These are phyloP conservation scores for Myrmophylax atrothorax DNA, from an alignment of 2,113 vertebrate genomes.

Conservation along the genomic window DNA sequence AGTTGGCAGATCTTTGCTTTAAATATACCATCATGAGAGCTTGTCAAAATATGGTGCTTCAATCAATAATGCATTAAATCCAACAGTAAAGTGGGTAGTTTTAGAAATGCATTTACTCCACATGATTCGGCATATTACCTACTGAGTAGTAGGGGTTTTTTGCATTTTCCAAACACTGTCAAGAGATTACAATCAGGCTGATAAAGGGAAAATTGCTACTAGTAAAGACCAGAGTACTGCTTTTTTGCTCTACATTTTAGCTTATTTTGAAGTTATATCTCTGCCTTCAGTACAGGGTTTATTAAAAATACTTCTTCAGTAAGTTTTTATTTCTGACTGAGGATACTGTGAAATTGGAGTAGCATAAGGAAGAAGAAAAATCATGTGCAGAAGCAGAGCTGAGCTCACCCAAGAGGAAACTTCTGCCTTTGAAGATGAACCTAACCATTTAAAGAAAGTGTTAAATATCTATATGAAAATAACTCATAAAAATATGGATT, in stretches of 20 bases:
- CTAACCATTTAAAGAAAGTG: background rate
- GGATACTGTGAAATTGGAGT: accelerated
- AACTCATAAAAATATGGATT: background rate
- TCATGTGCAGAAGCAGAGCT: background rate
- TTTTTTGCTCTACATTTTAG: background rate
- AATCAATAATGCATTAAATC: conserved; percentile 6
- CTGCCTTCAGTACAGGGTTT: background rate
- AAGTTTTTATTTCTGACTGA: background rate
- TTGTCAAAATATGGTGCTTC: conserved; percentile 16
- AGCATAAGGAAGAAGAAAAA: background rate
- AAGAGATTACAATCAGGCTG: background rate
- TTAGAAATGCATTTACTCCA: background rate
- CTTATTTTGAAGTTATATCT: background rate
- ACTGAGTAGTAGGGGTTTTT: background rate
- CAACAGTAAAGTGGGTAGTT: background rate
- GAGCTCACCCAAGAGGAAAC: background rate
- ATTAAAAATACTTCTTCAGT: background rate
- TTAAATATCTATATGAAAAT: background rate
- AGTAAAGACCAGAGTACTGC: background rate
- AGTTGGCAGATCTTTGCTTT: background rate
- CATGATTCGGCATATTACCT: background rate
- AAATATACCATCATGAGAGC: background rate
- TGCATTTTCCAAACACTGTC: background rate
- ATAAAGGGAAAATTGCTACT: background rate
- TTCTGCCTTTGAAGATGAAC: background rate